phyloP scores from a whole-genome alignment of 2,888 invertebrate genomes.

The Cheilosia variabilis region DNA sequence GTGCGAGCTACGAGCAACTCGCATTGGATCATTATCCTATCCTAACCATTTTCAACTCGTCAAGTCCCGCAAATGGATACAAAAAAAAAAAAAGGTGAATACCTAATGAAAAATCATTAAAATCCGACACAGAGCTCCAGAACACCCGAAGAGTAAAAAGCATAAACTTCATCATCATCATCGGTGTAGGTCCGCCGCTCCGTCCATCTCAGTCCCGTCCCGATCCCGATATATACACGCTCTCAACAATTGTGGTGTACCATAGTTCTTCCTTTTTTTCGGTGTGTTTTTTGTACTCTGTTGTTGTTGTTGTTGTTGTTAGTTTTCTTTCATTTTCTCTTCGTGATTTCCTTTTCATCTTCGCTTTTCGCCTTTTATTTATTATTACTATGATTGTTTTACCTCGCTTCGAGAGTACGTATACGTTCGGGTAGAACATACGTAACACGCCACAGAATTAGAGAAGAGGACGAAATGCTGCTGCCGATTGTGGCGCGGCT shows the following conservation, averaged over 20 bases:
- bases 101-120: constrained; percentile 74
- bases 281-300: constrained; percentile 23
- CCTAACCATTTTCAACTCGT: constrained; percentile 69
- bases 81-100: constrained; percentile 63
- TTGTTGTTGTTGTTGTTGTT: constrained; percentile 50
- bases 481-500: constrained; percentile 61
- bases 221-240: constrained; percentile 27
- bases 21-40: constrained; percentile 57
- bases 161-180: constrained; percentile 54
- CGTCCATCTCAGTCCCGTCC: constrained; percentile 63
- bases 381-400: constrained; percentile 75
- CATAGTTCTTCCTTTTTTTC: constrained; percentile 46
- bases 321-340: constrained; percentile 74
- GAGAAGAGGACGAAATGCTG: constrained; percentile 68
- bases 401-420: constrained; percentile 71
- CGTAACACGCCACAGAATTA: constrained; percentile 74
- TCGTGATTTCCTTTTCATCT: constrained; percentile 73
- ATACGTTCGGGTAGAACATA: constrained; percentile 56
- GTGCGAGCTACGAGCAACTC: background rate
- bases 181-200: constrained; percentile 59
- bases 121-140: constrained; percentile 61
- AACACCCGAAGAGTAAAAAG: constrained; percentile 61
- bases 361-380: constrained; percentile 74
- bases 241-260: constrained; percentile 74
- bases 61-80: constrained; percentile 56